Base-by-base conservation (phyloP, 2,797 vertebrate species). In the Danio aesculapii region DNA sequence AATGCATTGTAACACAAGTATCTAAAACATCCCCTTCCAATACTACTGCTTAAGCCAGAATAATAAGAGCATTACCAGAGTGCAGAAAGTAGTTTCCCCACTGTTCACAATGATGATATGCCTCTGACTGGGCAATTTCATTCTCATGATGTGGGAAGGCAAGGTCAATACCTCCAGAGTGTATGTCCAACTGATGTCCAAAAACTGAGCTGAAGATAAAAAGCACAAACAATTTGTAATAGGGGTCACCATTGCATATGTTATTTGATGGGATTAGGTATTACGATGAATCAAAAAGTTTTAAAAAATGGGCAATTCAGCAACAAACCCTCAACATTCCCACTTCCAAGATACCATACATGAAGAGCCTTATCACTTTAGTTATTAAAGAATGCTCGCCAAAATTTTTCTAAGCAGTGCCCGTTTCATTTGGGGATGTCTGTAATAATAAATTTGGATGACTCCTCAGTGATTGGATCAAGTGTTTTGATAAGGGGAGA, bases 131-230 rank as follows among this genome's bases (percentile, higher is more conserved):
- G 12, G 97, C 98, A 0, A 99, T 94, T 91, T 99, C 98, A 0
- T 99, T 99, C 88, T 99, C 98, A 0, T 99, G 98, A 90, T 99
- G 98, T 16, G 98, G 98, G 85, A 99, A 99, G 2, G 97, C 98
- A 75, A 99, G 89, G 87, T 99, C 98, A 3, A 96, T 92, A 0
- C 98, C 98, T 66, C 98, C 98, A 0, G 96, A 96, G 89, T 99
- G 98, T 86, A 99, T 95, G 79, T 99, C 98, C 89, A 99, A 89
- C 77, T 95, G 96, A 78, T 90, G 94, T 64, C 98, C 98, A 84
- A 99, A 99, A 76, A 98, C 93, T 1, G 93, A 89, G 79, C 98
- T 99, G 89, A 21, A 90, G 88, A 41, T 86, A 50, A 84, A n/a
- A 72, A 3, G 8, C 17, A 10, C 8, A 79, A 62, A 41, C 19